Evolutionary conservation across 2,113 vertebrate genomes (phyloP).

Genomic region (Anas platyrhynchos): DNA sequence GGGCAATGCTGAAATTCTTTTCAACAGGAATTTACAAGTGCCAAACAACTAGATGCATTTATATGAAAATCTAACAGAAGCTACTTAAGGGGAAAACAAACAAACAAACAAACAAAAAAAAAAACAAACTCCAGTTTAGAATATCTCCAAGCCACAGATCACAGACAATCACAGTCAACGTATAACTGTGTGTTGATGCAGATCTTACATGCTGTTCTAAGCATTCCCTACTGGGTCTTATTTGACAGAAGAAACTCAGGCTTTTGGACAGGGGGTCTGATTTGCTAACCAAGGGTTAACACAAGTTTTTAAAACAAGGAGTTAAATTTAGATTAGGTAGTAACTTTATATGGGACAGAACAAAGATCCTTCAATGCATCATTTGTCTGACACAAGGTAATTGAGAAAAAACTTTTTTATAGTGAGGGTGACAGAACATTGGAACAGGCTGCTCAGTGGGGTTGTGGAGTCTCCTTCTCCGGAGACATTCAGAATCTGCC

Average conservation of each 20-base stretch:
- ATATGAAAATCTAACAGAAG: neutral
- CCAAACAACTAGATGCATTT: neutral
- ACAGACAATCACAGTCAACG: neutral
- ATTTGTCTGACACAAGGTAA: neutral
- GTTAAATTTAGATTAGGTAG: neutral
- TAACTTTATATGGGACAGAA: neutral
- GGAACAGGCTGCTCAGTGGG: no score
- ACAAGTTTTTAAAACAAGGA: neutral
- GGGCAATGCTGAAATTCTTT: neutral
- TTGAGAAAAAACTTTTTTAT: no score
- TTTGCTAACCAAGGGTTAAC: neutral
- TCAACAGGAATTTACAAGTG: neutral
- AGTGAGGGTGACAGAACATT: no score
- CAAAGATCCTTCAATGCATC: neutral
- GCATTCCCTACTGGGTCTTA: neutral
- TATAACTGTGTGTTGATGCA: neutral
- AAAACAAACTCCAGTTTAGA: neutral
- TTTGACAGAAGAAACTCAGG: neutral
- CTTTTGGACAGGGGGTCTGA: neutral
- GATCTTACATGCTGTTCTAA: neutral
- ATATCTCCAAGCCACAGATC: neutral
- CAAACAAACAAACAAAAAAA: neutral
- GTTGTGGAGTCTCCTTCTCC: no score
- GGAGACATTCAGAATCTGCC: no score
- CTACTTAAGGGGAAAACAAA: neutral